Base-by-base conservation (phyloP, 2,797 vertebrate species). In the Paratrypauchen microcephalus region DNA sequence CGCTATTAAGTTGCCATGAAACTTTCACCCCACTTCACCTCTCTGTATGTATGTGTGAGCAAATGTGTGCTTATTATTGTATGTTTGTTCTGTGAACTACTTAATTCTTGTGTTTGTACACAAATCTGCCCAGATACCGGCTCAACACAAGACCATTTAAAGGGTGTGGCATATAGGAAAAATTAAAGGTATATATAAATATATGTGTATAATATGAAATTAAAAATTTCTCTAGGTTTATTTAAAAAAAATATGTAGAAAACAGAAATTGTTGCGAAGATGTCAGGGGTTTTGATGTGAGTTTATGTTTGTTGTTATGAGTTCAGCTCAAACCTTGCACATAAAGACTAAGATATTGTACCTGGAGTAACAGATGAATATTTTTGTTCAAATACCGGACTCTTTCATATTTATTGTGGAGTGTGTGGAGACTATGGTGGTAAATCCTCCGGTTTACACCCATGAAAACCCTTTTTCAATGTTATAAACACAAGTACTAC, bases 291-390 rank as follows among this genome's bases (percentile, higher is more conserved):
- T 45, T 89, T 28, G 81, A 88, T 86, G 87, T 91, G 87, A 89
- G 77, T 90, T 71, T 83, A 75, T 91, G 89, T 92, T 90, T 87
- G 91, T 93, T 90, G 89, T 92, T 89, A 91, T 89, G 87, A 91
- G 86, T 90, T 92, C 89, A 86, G 93, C 92, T 92, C 80, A 71
- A 88, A 91, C 91, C 91, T 90, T 93, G 93, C 94, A 94, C 92
- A 93, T 94, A 93, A 89, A 90, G 87, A 88, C 92, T 93, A 90
- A 91, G 93, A 90, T 92, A 91, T 91, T 88, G 89, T 94, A 91
- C 91, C 91, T 92, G 87, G 88, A 83, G 92, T 87, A 90, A 83
- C 84, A 91, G 87, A 87, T 86, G 83, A 90, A 88, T 89, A 85
- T 92, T 89, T 90, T 88, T 92, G 87, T 93, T 93, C 84, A 30